These are phyloP conservation scores for Chloroclystis v-ata DNA, from an alignment of 2,888 invertebrate genomes.

Conservation along the genomic window DNA sequence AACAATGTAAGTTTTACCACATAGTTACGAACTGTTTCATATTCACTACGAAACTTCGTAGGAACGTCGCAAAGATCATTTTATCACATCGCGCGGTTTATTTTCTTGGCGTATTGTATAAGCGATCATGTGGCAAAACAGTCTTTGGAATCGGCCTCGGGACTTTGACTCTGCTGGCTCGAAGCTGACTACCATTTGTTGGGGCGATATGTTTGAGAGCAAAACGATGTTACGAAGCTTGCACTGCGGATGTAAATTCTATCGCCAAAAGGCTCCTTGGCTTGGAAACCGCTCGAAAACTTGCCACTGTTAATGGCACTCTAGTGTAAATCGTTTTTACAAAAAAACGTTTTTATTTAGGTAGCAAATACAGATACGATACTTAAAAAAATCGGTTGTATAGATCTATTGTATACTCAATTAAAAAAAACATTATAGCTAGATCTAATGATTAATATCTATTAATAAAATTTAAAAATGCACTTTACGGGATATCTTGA, in stretches of 20 bases:
- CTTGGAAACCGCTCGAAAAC: conserved; percentile 21
- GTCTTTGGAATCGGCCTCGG: conserved; percentile 73
- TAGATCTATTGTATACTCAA: too few species aligned
- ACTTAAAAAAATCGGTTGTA: too few species aligned
- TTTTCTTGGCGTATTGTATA: conserved; percentile 74
- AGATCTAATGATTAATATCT: too few species aligned
- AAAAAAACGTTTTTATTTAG: conserved; percentile 21
- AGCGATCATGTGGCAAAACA: conserved; percentile 77
- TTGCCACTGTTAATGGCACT: conserved; percentile 27
- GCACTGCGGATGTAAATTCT: conserved; percentile 50
- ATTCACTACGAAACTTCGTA: conserved; percentile 44
- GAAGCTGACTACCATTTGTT: conserved; percentile 39
- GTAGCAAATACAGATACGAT: not conserved
- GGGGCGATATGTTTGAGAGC: conserved; percentile 67
- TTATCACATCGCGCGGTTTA: conserved; percentile 64
- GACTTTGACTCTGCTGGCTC: conserved; percentile 67
- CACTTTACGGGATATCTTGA: too few species aligned
- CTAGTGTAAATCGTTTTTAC: conserved; percentile 24
- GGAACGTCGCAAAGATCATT: conserved; percentile 40
- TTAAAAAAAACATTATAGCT: too few species aligned
- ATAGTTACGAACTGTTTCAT: conserved; percentile 41
- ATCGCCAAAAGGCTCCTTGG: conserved; percentile 44
- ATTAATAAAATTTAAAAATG: too few species aligned
- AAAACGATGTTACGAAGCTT: conserved; percentile 66
- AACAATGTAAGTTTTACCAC: conserved; percentile 18